Base-by-base conservation (phyloP, 2,797 vertebrate genomes). In the Platyrinchus mystaceus region DNA sequence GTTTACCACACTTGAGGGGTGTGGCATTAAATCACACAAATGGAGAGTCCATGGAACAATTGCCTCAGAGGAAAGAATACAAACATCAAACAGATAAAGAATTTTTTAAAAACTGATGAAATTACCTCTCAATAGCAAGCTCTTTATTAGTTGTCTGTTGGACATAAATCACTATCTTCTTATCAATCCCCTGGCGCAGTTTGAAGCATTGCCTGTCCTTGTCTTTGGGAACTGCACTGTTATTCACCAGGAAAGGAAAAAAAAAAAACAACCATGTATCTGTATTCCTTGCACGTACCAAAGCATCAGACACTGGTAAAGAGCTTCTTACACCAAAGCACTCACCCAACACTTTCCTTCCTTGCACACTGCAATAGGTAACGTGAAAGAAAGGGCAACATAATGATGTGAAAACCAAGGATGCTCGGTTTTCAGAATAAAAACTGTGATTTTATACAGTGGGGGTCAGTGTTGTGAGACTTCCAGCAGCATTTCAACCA, bases 171-270 rank as follows among this genome's bases (percentile, higher is more conserved):
- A 99, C 99, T 59, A 99, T 99, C 97, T 99, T 99, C 97, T 99
- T 99, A 97, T 99, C 99, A 97, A 99, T 98, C 73, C 99, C 99
- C 37, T 99, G 99, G 39, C 99, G 99, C 34, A 99, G 98, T 95
- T 99, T 99, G 98, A 99, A 99, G 97, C 99, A 99, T 84, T 99
- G 99, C 87, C 98, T 98, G 97, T 99, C 99, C 96, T 99, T 99
- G 97, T 99, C 99, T 97, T 99, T 99, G 44, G 99, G 99, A 81
- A 99, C 99, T 19, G 99, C 99, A 87, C 99, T 99, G 97, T 96
- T 95, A 74, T 71, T 67, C 50, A 84, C 9, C 73, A 87, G 55
- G 30, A 86, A 84, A 69, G 27, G 21, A 7, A 59, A 81, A 63
- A 79, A 50, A 41, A 32, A 34, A 17, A 8, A 23, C 6, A 17